A percentile compares a stretch with the other conserved stretches of the same genome.
phyloP scores from a whole-genome alignment of 2,113 vertebrate genomes.

The Grus americana region DNA sequence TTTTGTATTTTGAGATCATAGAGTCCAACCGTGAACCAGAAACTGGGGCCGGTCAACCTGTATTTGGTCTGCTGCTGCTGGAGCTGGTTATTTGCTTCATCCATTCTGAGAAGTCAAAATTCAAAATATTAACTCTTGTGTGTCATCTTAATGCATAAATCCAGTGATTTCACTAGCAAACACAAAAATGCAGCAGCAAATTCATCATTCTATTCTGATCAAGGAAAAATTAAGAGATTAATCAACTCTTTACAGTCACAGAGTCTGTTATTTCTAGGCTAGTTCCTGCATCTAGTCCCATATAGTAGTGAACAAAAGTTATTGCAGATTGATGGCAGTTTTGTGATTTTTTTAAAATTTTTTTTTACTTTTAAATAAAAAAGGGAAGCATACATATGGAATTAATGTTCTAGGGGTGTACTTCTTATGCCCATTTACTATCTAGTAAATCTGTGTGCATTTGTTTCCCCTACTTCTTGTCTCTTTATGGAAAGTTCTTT shows the following conservation, averaged over 20 bases:
- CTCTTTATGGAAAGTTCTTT: neutral
- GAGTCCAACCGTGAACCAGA: neutral
- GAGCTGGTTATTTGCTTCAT: neutral
- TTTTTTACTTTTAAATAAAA: neutral
- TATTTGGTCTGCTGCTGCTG: neutral
- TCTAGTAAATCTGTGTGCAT: neutral
- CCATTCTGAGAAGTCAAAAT: neutral
- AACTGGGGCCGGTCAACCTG: neutral
- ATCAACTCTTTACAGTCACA: neutral
- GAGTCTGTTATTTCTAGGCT: neutral
- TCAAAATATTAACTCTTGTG: neutral
- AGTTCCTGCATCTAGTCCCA: neutral
- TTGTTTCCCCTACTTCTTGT: neutral
- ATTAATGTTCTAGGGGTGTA: neutral
- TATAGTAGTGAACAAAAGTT: neutral
- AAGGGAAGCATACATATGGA: neutral
- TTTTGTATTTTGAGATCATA: neutral
- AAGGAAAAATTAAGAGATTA: neutral
- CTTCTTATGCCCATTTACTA: neutral
- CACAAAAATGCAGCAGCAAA: neutral
- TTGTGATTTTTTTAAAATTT: no score
- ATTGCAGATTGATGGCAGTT: neutral
- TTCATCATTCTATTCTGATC: neutral
- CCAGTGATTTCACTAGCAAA: neutral
- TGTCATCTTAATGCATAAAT: neutral